Base-by-base conservation (phyloP, 2,113 vertebrate species). In the Amphilophus citrinellus region DNA sequence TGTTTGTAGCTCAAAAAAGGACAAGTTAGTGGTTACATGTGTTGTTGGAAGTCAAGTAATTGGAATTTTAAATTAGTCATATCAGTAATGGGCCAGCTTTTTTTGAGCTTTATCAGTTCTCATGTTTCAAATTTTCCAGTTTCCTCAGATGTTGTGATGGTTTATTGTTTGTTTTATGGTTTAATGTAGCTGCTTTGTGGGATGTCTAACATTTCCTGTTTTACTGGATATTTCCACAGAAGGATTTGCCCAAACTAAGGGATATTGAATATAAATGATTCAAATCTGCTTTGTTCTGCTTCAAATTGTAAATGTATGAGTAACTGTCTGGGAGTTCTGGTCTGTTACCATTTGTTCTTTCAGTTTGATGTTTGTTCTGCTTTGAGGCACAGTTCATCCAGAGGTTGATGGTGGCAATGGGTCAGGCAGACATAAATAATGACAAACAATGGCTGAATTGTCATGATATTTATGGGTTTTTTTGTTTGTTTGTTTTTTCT, bases 401-500 rank as follows among this genome's bases (percentile, higher is more conserved):
- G 68, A 80, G 86, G 44, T 77, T 85, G 80, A 56, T 5, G 44
- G 42, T 57, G 22, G 17, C 61, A 30, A 7, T 39, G 53, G 79
- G 83, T 87, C 79, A 88, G 62, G 77, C 61, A 44, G 73, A 73
- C 84, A 87, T 86, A 88, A 92, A 90, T 79, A 88, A 82, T 30
- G 75, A 24, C 53, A 56, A 65, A 93, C 90, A 93, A 87, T 90
- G 83, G 63, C 37, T 84, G 76, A 62, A 89, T 82, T 93, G 91
- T 89, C 73, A 58, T 42, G 77, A 91, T 89, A 83, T 80, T 79
- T 32, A 17, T 42, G 50, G 39, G 76, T 56, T 10, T 32, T 82
- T 35, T n/a, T n/a, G n/a, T 77, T 35, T 6, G 5, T 35, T 35
- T 35, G 5, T 37, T 8, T 37, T 37, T 37, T 37, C 37, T 37